Percentiles rank a stretch among this genome's conserved stretches.
Conservation (phyloP, 2,113 vertebrate genomes). For the Ranitomeya variabilis region DNA sequence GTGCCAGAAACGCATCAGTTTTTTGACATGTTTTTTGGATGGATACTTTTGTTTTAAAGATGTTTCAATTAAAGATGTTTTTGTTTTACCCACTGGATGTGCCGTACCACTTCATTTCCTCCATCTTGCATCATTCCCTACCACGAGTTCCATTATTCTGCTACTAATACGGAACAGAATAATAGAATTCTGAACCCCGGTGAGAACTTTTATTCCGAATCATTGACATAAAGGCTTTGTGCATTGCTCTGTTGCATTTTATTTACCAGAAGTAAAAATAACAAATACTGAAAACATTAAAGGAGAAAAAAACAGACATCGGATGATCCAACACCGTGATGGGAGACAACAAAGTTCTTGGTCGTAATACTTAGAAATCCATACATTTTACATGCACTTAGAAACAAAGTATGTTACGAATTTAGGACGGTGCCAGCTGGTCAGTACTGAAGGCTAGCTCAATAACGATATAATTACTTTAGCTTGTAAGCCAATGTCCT, state of each 20-base stretch:
- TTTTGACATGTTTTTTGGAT: no score
- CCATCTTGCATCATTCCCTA: no score
- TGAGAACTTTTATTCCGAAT: neutral
- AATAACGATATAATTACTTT: no score
- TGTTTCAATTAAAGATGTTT: no score
- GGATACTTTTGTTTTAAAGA: no score
- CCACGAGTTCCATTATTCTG: no score
- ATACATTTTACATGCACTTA: neutral
- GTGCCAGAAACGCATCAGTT: no score
- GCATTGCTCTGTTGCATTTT: conserved; percentile 48
- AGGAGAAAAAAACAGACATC: neutral
- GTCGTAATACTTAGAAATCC: neutral
- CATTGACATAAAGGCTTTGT: neutral
- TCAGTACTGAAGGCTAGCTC: neutral
- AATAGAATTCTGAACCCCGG: no score
- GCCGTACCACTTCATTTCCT: no score
- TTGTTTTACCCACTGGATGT: no score
- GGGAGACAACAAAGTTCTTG: neutral
- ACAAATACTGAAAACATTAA: neutral
- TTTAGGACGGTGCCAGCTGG: neutral
- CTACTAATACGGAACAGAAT: no score
- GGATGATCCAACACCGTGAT: neutral
- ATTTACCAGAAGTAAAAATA: neutral
- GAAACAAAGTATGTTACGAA: neutral
- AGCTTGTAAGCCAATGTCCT: neutral